Evolutionary conservation across 92 coral and sea anemone genomes (phyloP), one percentile per base, ranked within the genome.

Genomic region (Anthopleura xanthogrammica): DNA sequence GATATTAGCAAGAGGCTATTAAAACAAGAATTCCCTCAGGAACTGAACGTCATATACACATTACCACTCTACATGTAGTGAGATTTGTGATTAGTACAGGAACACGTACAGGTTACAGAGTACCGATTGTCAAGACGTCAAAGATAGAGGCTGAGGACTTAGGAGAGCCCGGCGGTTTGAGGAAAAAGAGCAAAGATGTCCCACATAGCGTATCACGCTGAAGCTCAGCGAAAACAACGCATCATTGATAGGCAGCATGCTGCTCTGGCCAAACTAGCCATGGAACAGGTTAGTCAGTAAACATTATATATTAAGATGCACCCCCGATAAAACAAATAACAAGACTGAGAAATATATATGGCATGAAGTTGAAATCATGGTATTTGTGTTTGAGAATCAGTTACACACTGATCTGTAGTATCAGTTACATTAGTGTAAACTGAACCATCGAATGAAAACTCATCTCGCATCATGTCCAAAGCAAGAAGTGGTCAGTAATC

Each of bases 171-270:
- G 20, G 7, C 16, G 74, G 17, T 4, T 12, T 2, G 19, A n/a
- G 9, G 41, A 68, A 68, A 68, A 29, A 68, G 74, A 9, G 5
- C 74, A 23, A 52, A 81, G 77, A 71, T 71, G 84, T 52, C 43
- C 19, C 79, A 87, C 73, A 66, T 81, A 10, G 92, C 98, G 60
- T 96, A 90, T 85, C 99, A 96, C 87, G 55, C 89, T 82, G 99
- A 96, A 77, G 98, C 98, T 5, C 91, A 92, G 77, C 85, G 99
- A 54, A 87, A 88, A 57, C 98, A 93, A 71, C 87, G 91, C 68
- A 90, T 94, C 19, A 88, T 96, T 77, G 98, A 96, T 60, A 92
- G 86, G 77, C 90, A 90, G 76, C 87, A 87, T 55, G 90, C 75
- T 23, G 98, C 98, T 12, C 76, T 90, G 77, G 90, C 87, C 4